Base-by-base conservation (phyloP, 2,888 invertebrate genomes). In the Apeira syringaria region DNA sequence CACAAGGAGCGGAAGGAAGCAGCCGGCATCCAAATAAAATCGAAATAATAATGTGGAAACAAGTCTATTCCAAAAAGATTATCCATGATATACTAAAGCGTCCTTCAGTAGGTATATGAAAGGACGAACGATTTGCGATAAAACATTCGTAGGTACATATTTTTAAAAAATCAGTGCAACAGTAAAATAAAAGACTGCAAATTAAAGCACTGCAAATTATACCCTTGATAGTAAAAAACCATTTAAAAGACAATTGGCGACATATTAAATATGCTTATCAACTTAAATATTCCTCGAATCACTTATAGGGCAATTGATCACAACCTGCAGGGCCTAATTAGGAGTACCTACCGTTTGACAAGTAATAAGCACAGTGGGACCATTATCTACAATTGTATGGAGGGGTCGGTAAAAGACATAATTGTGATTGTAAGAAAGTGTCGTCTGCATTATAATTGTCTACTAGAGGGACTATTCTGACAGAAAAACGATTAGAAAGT, bases 361-460 rank as follows among this genome's bases (percentile, higher is more conserved):
- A 24, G 24, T 8, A 24, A 24, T 24, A 47, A 31, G 32, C 22
- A 37, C 28, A 4, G 38, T 27, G 33, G 35, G 42, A 15, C 35
- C 27, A 50, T 51, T 53, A 53, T 13, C 28, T 30, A 50, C 40
- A 31, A 31, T 39, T 45, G 50, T 36, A 37, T 36, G 27, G 47
- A 26, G 40, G 39, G 34, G 33, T 9, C 7, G 34, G 32, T 25
- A 24, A 36, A 36, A 32, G 8, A 42, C 36, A 32, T 44, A 44
- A 44, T 44, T 44, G 50, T 46, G 49, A 55, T 52, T 46, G 50
- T 46, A 55, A 52, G 52, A 50, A 50, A 48, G 52, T 52, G 53
- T 50, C 49, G 44, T 53, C 30, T 38, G 31, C 30, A 27, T 50
- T 32, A 37, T 32, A 42, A 45, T 43, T 42, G 36, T 43, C 12